phyloP scores from a whole-genome alignment of 1,140 invertebrate genomes.

The Plodia interpunctella region DNA sequence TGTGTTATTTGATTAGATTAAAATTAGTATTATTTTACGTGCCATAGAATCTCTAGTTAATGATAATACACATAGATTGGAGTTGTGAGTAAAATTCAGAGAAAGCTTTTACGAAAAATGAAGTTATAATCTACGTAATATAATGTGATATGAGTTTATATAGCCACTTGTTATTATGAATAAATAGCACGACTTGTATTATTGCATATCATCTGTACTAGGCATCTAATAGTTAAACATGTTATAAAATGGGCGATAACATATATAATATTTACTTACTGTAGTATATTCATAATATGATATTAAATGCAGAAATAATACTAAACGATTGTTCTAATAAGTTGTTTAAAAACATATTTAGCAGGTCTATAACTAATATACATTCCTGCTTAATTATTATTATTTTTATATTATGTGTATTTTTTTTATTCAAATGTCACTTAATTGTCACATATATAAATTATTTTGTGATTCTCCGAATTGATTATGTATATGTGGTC shows the following conservation, averaged over 20 bases:
- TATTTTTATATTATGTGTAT: too few species aligned
- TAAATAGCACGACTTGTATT: slow-evolving; percentile 63
- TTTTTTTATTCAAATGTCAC: too few species aligned
- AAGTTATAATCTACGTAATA: slow-evolving; percentile 69
- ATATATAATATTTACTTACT: slow-evolving; percentile 11
- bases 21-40: slow-evolving; percentile 55
- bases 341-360: too few species aligned
- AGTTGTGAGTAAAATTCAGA: slow-evolving; percentile 69
- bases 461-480: too few species aligned
- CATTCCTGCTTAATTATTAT: too few species aligned
- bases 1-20: slow-evolving; percentile 6
- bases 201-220: slow-evolving; percentile 69
- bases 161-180: slow-evolving; percentile 68
- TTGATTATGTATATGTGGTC: slow-evolving; percentile 7
- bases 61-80: slow-evolving; percentile 56
- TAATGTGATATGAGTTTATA: slow-evolving; percentile 71
- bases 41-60: slow-evolving; percentile 55
- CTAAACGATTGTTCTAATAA: too few species aligned
- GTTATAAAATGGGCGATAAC: slow-evolving; percentile 40
- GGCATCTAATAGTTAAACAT: slow-evolving; percentile 37
- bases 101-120: slow-evolving; percentile 51
- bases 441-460: too few species aligned
- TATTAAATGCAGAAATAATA: too few species aligned
- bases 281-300: background rate
- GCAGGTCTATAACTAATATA: too few species aligned